These are phyloP conservation scores for Macroglossus sobrinus DNA, from an alignment of 2,113 vertebrate species.

Conservation along the genomic window DNA sequence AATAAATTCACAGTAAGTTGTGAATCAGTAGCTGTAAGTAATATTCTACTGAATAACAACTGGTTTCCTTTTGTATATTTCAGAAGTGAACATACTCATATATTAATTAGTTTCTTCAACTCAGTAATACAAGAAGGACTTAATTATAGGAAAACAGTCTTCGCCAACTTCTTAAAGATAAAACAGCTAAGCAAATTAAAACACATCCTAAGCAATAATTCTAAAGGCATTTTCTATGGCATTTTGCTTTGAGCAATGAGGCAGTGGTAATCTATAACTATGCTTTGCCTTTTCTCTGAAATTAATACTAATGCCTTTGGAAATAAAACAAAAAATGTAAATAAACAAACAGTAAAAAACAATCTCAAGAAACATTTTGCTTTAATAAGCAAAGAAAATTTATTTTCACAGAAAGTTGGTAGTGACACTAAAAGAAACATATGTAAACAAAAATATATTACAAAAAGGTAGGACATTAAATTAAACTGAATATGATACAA, in stretches of 20 bases:
- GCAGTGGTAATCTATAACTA: neutral
- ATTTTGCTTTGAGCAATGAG: neutral
- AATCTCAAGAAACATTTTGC: neutral
- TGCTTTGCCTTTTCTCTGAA: neutral
- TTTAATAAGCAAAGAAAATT: conserved; percentile 10
- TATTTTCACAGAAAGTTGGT: conserved; percentile 33
- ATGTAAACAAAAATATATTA: neutral
- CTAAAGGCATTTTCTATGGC: neutral
- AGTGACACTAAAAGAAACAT: neutral
- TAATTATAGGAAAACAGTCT: neutral
- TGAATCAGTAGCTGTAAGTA: neutral
- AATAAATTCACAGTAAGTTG: neutral
- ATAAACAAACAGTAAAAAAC: neutral
- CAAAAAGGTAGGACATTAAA: neutral
- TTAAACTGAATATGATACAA: neutral
- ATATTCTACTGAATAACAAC: neutral
- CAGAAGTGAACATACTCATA: neutral
- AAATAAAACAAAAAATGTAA: neutral
- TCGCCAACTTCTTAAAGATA: neutral
- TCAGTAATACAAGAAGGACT: neutral
- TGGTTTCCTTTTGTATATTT: neutral
- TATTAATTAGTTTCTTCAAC: conserved; percentile 2
- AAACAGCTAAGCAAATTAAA: neutral
- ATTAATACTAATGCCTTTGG: neutral
- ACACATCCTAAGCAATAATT: neutral